Evolutionary conservation across 2,113 vertebrate genomes (phyloP).

Genomic region (Chionis minor): DNA sequence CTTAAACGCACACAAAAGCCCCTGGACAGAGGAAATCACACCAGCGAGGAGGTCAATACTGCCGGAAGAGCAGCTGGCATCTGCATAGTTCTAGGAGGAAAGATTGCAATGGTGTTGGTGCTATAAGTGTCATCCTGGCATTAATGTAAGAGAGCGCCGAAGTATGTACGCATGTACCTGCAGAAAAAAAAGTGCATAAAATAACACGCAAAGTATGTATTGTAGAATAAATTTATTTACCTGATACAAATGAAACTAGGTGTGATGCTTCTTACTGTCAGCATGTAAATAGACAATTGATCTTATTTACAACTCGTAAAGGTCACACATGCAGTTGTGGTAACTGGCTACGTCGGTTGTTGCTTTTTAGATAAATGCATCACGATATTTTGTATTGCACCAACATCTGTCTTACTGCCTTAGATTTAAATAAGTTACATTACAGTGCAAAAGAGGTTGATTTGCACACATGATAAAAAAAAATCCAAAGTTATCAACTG

Average conservation of each 20-base stretch:
- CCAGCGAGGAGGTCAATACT: conserved; percentile 56
- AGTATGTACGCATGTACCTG: not conserved
- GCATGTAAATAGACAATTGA: conserved; percentile 78
- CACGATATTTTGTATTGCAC: conserved; percentile 80
- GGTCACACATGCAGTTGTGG: conserved; percentile 79
- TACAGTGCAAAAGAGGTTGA: conserved; percentile 82
- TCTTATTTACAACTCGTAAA: conserved; percentile 84
- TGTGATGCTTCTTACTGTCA: conserved; percentile 84
- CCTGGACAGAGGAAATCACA: conserved; percentile 47
- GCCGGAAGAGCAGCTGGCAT: conserved; percentile 50
- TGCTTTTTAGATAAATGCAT: conserved; percentile 71
- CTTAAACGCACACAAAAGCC: conserved; percentile 55
- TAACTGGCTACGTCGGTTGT: conserved; percentile 52
- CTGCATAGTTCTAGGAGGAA: conserved; percentile 66
- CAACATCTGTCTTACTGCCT: conserved; percentile 79
- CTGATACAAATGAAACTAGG: conserved; percentile 85
- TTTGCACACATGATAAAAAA: conserved; percentile 83
- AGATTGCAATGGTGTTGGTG: conserved; percentile 53
- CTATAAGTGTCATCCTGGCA: conserved; percentile 47
- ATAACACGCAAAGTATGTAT: conserved; percentile 65
- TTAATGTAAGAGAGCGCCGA: not conserved
- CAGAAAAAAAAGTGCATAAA: conserved; percentile 51
- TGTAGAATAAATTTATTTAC: conserved; percentile 92
- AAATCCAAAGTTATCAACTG: conserved; percentile 73
- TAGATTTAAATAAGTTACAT: conserved; percentile 85